These are phyloP conservation scores for Ptychochromis oligacanthus DNA, from an alignment of 2,113 vertebrate genomes.

Conservation along the genomic window DNA sequence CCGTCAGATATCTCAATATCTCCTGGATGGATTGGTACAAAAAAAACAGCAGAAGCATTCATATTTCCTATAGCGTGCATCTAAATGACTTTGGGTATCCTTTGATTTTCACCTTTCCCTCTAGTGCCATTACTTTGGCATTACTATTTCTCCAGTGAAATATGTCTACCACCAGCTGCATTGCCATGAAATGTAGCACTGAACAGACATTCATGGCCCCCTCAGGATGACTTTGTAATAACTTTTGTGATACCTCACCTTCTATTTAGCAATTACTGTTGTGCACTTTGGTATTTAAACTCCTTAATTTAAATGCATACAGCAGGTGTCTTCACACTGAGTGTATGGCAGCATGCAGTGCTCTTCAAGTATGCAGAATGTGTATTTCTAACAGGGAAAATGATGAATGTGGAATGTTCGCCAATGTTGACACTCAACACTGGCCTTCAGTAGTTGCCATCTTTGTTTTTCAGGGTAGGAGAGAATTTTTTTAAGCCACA, in stretches of 20 bases:
- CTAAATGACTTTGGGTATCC: neutral
- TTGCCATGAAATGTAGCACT: neutral
- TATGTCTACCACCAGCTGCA: neutral
- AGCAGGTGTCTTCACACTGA: neutral
- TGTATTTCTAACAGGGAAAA: neutral
- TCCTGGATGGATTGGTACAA: neutral
- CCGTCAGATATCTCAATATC: neutral
- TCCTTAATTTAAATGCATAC: neutral
- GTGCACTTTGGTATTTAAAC: neutral
- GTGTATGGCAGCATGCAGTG: neutral
- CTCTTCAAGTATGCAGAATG: neutral
- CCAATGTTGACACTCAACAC: neutral
- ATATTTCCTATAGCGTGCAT: neutral
- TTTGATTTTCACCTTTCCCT: neutral
- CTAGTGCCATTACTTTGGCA: constrained; percentile 6
- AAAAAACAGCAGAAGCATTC: neutral
- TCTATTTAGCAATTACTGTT: neutral
- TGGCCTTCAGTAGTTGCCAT: neutral
- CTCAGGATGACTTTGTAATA: neutral
- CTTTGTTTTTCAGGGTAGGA: too few species aligned
- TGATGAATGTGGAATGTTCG: neutral
- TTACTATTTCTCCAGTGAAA: neutral
- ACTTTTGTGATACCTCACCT: neutral
- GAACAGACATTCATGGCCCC: neutral
- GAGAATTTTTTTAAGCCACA: too few species aligned